phyloP scores from a whole-genome alignment of 2,797 vertebrate species.

The Lithobates sylvaticus region DNA sequence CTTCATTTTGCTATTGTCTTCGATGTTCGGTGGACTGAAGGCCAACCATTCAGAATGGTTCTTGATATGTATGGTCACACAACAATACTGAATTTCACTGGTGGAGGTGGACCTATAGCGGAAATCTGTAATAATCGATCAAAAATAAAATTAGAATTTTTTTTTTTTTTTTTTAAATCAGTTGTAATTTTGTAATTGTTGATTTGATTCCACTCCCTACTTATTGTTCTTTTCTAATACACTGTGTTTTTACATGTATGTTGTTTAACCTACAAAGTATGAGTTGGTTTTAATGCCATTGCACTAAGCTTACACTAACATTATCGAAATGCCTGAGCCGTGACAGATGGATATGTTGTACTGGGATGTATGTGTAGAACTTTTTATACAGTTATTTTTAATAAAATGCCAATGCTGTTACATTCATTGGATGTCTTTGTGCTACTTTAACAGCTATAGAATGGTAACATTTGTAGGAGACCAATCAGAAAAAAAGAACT shows the following conservation, averaged over 20 bases:
- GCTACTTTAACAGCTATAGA: neutral
- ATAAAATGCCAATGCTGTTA: constrained; percentile 25
- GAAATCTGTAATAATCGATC: no score
- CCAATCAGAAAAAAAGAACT: neutral
- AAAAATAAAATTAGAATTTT: no score
- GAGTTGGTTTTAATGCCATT: neutral
- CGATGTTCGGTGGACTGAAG: neutral
- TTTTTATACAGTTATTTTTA: constrained; percentile 54
- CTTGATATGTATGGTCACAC: neutral
- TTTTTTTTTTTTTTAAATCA: no score
- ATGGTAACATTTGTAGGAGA: neutral
- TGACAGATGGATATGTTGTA: constrained; percentile 3
- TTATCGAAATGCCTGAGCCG: constrained; percentile 3
- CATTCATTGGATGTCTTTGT: neutral
- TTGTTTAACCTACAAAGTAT: neutral
- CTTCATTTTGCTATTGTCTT: neutral
- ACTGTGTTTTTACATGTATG: neutral
- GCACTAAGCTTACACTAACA: constrained; percentile 38
- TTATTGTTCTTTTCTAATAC: neutral
- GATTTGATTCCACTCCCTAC: neutral
- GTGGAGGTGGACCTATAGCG: no score
- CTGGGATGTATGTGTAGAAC: constrained; percentile 23
- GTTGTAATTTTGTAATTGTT: neutral
- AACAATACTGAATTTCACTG: neutral
- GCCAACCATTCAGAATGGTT: neutral